Evolutionary conservation across 2,797 vertebrate species (phyloP).

Genomic region (Schizothorax lantsangensis): DNA sequence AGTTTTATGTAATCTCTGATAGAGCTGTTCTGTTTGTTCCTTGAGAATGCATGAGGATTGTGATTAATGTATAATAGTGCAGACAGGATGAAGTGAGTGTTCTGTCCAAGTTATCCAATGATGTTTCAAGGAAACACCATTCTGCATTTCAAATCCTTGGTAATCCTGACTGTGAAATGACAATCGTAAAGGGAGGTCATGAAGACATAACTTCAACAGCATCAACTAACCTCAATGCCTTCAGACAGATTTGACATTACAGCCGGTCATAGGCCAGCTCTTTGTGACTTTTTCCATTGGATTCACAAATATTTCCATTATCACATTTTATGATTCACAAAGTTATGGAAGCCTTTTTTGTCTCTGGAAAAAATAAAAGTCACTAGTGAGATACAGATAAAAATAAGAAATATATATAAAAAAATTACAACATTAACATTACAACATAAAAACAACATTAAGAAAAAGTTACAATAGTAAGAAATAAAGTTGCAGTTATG

Average conservation of each 20-base stretch:
- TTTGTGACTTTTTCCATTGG: slow-evolving; percentile 22
- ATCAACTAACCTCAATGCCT: slow-evolving; percentile 2
- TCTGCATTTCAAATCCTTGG: slow-evolving; percentile 30
- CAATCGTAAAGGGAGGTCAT: background rate
- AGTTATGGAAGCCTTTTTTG: background rate
- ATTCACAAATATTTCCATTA: slow-evolving; percentile 5
- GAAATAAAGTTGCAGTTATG: background rate
- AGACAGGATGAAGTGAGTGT: background rate
- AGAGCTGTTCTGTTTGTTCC: background rate
- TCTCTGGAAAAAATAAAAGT: background rate
- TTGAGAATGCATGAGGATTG: background rate
- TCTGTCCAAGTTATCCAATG: slow-evolving; percentile 35
- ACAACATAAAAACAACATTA: background rate
- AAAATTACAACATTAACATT: too few species aligned
- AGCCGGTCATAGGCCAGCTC: slow-evolving; percentile 3
- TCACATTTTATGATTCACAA: slow-evolving; percentile 12
- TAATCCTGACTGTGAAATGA: slow-evolving; percentile 17
- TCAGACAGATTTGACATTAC: slow-evolving; percentile 11
- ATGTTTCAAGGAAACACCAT: slow-evolving; percentile 36
- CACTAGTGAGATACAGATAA: too few species aligned
- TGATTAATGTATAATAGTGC: slow-evolving; percentile 45
- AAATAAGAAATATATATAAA: background rate
- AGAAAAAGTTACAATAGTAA: background rate
- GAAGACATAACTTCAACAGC: slow-evolving; percentile 7
- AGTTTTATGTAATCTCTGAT: slow-evolving; percentile 27